These are phyloP conservation scores for Heliconius aoede DNA, from an alignment of 2,888 invertebrate species.

Conservation along the genomic window DNA sequence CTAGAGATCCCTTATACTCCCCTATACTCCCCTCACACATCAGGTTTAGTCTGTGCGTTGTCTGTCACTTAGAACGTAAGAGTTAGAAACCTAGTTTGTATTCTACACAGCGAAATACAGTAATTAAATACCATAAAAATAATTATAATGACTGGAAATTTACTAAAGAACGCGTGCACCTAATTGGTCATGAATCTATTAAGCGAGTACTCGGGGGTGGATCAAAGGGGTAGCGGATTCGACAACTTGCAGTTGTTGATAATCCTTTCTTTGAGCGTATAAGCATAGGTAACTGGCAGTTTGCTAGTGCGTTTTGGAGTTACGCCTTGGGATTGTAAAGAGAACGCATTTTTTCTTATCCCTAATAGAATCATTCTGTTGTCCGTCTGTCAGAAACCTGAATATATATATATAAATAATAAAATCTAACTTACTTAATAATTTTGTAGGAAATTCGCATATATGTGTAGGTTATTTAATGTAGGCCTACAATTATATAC, in stretches of 20 bases:
- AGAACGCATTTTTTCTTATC: no score
- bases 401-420: no score
- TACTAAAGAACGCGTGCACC: conserved; percentile 30
- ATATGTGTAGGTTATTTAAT: no score
- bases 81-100: neutral
- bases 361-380: no score
- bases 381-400: no score
- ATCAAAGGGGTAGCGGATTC: conserved; percentile 26
- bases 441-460: no score
- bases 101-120: neutral
- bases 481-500: no score
- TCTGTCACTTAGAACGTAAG: no score
- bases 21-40: no score
- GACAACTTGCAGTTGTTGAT: conserved; percentile 25
- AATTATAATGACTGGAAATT: conserved; percentile 22
- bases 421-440: no score
- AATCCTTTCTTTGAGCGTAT: conserved; percentile 34
- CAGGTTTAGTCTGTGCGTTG: no score
- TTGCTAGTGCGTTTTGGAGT: conserved; percentile 15
- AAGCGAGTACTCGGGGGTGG: conserved; percentile 18
- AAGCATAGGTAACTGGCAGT: conserved; percentile 17
- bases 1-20: no score
- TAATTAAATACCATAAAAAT: conserved; percentile 1
- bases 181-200: conserved; percentile 39
- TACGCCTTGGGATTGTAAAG: neutral